Base-by-base conservation (phyloP, 2,888 invertebrate species). In the Drosophila rellima region DNA sequence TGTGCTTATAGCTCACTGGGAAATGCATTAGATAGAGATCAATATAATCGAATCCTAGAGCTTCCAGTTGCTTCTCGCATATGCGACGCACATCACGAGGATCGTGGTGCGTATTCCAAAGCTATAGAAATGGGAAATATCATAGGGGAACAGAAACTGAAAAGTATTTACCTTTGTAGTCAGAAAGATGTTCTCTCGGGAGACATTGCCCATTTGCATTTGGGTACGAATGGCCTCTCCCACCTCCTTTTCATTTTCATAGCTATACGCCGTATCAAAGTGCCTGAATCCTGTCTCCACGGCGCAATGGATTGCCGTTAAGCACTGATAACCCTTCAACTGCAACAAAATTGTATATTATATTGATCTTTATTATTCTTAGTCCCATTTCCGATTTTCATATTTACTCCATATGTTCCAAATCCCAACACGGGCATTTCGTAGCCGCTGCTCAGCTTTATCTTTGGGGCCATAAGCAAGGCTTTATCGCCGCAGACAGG, bases 1-100 rank as follows among this genome's bases (percentile, higher is more conserved):
- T 51, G 31, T 90, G 86, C 4, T 81, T 93, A 78, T 95, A 96
- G 0, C 95, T 96, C 90, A 96, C 94, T 0, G 97, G 97, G 94
- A 96, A 97, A 88, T 97, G 97, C 71, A 97, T 95, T 11, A 97
- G 92, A 84, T 95, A 97, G 0, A 97, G 93, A 88, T 97, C 97
- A 55, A 97, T 93, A 89, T 97, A 97, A 0, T 95, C 94, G 5
- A 97, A 90, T 0, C 95, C 95, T 70, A 97, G 93, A 61, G 94
- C 93, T 0, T 92, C 89, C 7, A 97, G 91, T 0, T 96, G 95
- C 47, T 93, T 92, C 45, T 94, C 94, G 74, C 96, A 94, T 0
- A 95, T 95, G 3, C 93, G 91, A 64, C 94, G 94, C 17, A 97
- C 97, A 50, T 95, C 91, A 23, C 95, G 94, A 0, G 94, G 93